These are phyloP conservation scores for Varanus salvator DNA, from an alignment of 2,113 vertebrate genomes.

Conservation along the genomic window DNA sequence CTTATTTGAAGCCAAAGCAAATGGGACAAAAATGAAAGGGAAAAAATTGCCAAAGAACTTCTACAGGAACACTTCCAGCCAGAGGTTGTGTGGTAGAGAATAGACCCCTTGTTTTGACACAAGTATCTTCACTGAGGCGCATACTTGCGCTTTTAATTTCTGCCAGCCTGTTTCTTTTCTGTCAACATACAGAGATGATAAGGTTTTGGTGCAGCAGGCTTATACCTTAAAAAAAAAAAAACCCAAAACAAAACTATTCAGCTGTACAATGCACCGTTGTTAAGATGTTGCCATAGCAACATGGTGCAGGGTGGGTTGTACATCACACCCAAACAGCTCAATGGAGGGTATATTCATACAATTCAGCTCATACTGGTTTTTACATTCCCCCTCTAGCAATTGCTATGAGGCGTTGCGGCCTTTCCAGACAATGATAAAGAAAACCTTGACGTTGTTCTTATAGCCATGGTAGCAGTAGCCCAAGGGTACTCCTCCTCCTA, in stretches of 20 bases:
- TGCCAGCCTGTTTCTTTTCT: conserved; percentile 10
- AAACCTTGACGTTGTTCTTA: background rate
- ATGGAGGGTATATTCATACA: background rate
- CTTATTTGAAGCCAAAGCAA: conserved; percentile 17
- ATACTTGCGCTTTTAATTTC: conserved; percentile 6
- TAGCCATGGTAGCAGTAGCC: background rate
- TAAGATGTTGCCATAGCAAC: background rate
- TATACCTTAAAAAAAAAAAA: background rate
- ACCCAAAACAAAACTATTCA: background rate
- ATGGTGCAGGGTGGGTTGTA: background rate
- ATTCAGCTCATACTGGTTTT: background rate
- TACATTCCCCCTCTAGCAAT: background rate
- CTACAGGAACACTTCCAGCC: conserved; percentile 1
- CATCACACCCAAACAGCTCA: conserved; percentile 12
- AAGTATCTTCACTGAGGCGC: background rate
- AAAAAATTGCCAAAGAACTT: background rate
- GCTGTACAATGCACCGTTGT: conserved; percentile 27
- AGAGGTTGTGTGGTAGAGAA: conserved; percentile 6
- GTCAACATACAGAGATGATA: conserved; percentile 28
- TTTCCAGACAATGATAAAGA: background rate
- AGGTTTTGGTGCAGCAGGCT: conserved; percentile 11
- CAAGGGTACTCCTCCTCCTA: background rate
- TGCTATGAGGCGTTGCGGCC: background rate
- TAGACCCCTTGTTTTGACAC: background rate
- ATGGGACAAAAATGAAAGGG: conserved; percentile 21